These are phyloP conservation scores for Sarcophaga caerulescens DNA, from an alignment of 2,888 invertebrate species.

Conservation along the genomic window DNA sequence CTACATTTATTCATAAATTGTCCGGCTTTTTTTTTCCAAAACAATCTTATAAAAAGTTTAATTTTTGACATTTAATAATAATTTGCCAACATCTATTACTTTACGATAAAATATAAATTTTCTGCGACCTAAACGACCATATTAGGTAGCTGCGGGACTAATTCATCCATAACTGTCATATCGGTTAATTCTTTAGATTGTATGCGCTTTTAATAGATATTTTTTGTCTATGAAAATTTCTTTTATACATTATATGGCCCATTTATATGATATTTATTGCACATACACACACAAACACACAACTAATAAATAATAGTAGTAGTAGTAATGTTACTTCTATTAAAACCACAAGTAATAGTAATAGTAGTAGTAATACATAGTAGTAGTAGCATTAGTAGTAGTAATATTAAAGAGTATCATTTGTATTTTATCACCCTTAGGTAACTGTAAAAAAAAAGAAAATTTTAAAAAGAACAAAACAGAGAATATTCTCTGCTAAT, in stretches of 20 bases:
- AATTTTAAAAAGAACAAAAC: not conserved
- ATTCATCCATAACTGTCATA: slow-evolving; percentile 29
- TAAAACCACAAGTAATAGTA: not conserved
- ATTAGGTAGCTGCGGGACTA: not conserved
- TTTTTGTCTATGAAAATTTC: not conserved
- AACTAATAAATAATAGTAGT: not conserved
- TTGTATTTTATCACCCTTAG: slow-evolving; percentile 51
- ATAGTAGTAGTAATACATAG: not conserved
- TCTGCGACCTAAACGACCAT: not conserved
- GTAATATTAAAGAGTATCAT: slow-evolving; percentile 37
- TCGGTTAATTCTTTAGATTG: slow-evolving; percentile 14
- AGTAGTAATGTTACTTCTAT: not conserved
- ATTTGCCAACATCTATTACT: not conserved
- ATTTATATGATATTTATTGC: not conserved
- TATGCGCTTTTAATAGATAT: slow-evolving; percentile 8
- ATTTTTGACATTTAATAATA: not conserved
- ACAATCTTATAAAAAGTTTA: too few relatives aligned
- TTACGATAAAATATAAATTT: not conserved
- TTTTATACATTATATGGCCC: not conserved
- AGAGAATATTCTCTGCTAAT: slow-evolving; percentile 10
- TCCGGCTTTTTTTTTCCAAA: too few relatives aligned
- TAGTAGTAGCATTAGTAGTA: not conserved
- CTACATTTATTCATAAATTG: too few relatives aligned
- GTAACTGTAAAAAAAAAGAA: not conserved
- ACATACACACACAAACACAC: not conserved